Conservation (phyloP, 2,113 vertebrate genomes). For the Syngnathus typhle region DNA sequence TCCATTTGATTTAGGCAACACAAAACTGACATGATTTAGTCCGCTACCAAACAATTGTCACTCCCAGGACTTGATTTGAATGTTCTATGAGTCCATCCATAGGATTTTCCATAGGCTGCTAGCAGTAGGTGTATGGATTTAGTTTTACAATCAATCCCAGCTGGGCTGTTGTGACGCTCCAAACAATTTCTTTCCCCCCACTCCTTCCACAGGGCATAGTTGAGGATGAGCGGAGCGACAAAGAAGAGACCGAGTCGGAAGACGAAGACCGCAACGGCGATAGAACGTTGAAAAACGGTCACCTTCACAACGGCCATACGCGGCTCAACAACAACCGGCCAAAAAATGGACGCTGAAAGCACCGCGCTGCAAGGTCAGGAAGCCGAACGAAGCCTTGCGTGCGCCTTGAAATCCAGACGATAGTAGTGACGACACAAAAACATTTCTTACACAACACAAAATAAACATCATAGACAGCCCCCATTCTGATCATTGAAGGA, state of each 20-base stretch:
- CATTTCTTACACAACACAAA: too few relatives aligned
- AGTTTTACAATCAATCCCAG: too few relatives aligned
- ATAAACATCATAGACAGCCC: background rate
- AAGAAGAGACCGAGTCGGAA: constrained; percentile 84
- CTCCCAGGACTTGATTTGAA: too few relatives aligned
- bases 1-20: too few relatives aligned
- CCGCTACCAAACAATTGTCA: too few relatives aligned
- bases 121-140: too few relatives aligned
- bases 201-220: constrained; percentile 62
- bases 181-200: background rate
- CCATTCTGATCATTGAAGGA: background rate
- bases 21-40: too few relatives aligned
- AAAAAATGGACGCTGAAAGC: constrained; percentile 61
- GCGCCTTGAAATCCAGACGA: constrained; percentile 41
- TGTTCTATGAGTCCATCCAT: too few relatives aligned
- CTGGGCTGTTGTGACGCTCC: too few relatives aligned
- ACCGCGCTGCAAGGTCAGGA: constrained; percentile 8
- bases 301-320: constrained; percentile 78
- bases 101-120: too few relatives aligned
- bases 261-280: constrained; percentile 69
- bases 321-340: constrained; percentile 78
- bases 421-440: constrained; percentile 7
- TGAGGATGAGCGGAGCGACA: constrained; percentile 88
- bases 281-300: constrained; percentile 69
- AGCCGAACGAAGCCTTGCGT: background rate